Conservation (phyloP, 2,113 vertebrate genomes). For the Speoplatyrhinus poulsoni region DNA sequence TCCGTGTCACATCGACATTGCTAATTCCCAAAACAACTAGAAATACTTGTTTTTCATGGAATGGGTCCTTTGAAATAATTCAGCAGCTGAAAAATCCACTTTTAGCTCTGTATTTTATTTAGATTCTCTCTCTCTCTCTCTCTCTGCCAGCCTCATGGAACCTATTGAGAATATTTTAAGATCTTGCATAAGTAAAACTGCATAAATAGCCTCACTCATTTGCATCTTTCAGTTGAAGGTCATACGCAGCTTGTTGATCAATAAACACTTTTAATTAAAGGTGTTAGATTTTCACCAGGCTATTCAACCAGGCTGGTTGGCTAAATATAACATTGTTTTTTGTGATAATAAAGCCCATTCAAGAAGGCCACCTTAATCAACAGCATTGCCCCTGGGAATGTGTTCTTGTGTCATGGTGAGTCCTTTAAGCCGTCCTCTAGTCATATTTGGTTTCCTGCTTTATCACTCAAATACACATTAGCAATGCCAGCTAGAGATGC, state of each 20-base stretch:
- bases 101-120: not conserved
- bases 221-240: conserved; percentile 42
- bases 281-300: conserved; percentile 25
- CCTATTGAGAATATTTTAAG: conserved; percentile 15
- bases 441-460: no score
- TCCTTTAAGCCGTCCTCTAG: conserved; percentile 3
- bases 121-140: not conserved
- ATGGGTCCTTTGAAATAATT: no score
- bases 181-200: conserved; percentile 15
- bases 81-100: no score
- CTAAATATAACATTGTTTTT: conserved; percentile 46
- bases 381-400: conserved; percentile 9
- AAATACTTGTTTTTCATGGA: no score
- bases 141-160: not conserved
- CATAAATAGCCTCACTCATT: conserved; percentile 22
- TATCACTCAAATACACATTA: no score
- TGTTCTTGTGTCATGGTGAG: not conserved
- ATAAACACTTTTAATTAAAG: conserved; percentile 55
- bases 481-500: no score
- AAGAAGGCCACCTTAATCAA: conserved; percentile 20
- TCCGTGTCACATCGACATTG: no score
- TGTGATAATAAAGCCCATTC: conserved; percentile 41
- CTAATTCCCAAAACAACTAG: no score
- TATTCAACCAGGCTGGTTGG: conserved; percentile 19
- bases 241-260: conserved; percentile 44